Evolutionary conservation across 2,888 invertebrate genomes (phyloP).

Genomic region (Agonopterix heracliana): DNA sequence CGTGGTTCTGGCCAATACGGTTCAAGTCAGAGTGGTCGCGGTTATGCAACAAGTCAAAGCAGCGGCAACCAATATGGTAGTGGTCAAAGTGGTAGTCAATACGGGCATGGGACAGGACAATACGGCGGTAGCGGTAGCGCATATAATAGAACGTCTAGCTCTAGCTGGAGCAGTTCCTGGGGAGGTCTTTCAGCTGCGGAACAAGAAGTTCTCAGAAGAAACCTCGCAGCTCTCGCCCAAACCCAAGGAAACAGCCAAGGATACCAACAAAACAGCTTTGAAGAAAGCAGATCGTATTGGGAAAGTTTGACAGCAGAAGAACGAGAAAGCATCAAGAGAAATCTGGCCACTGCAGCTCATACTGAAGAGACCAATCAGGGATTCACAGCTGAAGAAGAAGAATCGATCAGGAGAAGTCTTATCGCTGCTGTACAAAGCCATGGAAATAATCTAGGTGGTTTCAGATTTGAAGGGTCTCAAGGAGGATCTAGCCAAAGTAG

Average conservation of each 20-base stretch:
- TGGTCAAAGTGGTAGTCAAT: slow-evolving; percentile 12
- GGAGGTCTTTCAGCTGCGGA: slow-evolving; percentile 45
- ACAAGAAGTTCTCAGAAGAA: slow-evolving; percentile 43
- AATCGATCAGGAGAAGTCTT: slow-evolving; percentile 10
- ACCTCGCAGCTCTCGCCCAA: slow-evolving; percentile 27
- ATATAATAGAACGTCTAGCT: slow-evolving; percentile 29
- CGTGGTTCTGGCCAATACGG: slow-evolving; percentile 7
- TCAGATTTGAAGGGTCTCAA: neutral
- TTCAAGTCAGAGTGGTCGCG: neutral
- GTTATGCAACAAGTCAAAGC: neutral
- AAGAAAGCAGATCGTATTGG: slow-evolving; percentile 6
- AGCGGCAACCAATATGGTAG: neutral
- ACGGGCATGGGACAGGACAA: neutral
- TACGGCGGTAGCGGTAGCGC: slow-evolving; percentile 14
- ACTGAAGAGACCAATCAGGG: neutral
- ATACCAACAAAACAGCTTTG: slow-evolving; percentile 10
- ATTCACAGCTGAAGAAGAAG: slow-evolving; percentile 11
- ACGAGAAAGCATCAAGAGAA: slow-evolving; percentile 11
- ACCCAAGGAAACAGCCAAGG: slow-evolving; percentile 14
- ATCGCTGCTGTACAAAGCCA: slow-evolving; percentile 1
- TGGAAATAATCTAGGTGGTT: neutral
- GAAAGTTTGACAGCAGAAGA: slow-evolving; percentile 10
- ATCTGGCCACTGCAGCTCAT: slow-evolving; percentile 2
- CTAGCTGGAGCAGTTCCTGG: slow-evolving; percentile 37
- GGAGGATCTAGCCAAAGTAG: slow-evolving; percentile 3